phyloP scores from a whole-genome alignment of 2,113 vertebrate species.

The Lampris megalopsis region DNA sequence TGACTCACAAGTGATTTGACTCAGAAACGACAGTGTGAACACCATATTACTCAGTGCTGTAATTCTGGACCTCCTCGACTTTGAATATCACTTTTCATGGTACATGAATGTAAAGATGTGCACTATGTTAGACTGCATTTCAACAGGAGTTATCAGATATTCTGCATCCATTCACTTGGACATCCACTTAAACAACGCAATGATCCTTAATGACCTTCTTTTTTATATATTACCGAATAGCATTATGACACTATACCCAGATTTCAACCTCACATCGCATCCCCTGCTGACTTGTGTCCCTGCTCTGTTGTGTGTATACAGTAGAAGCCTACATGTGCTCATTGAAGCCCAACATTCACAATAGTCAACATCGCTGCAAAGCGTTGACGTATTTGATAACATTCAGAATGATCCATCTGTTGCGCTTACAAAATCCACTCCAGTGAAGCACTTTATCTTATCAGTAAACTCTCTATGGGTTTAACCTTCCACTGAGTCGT shows the following conservation, averaged over 20 bases:
- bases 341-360: too few species aligned
- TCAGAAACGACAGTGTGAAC: conserved; percentile 54
- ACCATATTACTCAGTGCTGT: conserved; percentile 35
- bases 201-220: conserved; percentile 36
- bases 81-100: conserved; percentile 36
- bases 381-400: too few species aligned
- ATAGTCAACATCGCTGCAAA: too few species aligned
- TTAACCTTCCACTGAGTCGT: too few species aligned
- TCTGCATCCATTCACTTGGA: conserved; percentile 46
- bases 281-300: too few species aligned
- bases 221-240: conserved; percentile 23
- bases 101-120: conserved; percentile 32
- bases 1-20: conserved; percentile 55
- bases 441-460: too few species aligned
- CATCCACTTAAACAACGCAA: conserved; percentile 49
- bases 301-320: too few species aligned
- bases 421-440: too few species aligned
- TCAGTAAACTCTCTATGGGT: too few species aligned
- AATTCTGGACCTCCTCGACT: conserved; percentile 24
- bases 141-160: conserved; percentile 54
- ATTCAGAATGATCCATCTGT: too few species aligned
- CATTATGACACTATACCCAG: conserved; percentile 16
- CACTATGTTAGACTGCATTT: conserved; percentile 32
- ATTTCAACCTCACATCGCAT: too few species aligned
- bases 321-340: too few species aligned